phyloP scores from a whole-genome alignment of 2,888 invertebrate species.

The Axea sp. region DNA sequence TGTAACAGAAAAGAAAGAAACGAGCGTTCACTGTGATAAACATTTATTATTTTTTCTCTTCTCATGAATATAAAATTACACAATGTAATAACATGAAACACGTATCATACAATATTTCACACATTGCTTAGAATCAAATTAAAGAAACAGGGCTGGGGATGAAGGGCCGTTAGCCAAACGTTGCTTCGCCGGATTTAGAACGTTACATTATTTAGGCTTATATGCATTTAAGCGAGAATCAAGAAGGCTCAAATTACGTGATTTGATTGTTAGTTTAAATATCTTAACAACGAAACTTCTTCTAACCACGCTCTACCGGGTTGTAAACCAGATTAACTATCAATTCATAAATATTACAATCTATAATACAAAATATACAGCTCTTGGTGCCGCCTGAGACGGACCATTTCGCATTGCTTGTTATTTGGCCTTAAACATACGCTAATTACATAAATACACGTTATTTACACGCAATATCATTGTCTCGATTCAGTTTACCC shows the following conservation, averaged over 20 bases:
- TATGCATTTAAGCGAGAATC: constrained; percentile 3
- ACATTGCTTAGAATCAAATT: constrained; percentile 59
- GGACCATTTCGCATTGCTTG: constrained; percentile 12
- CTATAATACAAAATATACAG: constrained; percentile 78
- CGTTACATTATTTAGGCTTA: constrained; percentile 12
- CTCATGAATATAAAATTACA: constrained; percentile 77
- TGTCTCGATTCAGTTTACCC: background rate
- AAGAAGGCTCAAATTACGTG: no score
- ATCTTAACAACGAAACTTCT: constrained; percentile 41
- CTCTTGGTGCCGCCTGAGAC: no score
- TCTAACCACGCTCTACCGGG: constrained; percentile 16
- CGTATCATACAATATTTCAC: constrained; percentile 78
- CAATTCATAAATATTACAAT: constrained; percentile 74
- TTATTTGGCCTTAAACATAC: constrained; percentile 63
- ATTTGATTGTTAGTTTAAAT: constrained; percentile 39
- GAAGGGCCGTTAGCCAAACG: constrained; percentile 16
- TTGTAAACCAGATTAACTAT: constrained; percentile 36
- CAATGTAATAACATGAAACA: constrained; percentile 73
- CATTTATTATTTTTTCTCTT: constrained; percentile 73
- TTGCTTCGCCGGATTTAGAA: constrained; percentile 10
- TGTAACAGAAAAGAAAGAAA: constrained; percentile 2
- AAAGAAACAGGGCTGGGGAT: constrained; percentile 1
- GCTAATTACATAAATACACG: constrained; percentile 78
- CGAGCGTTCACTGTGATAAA: constrained; percentile 64
- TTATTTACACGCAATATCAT: constrained; percentile 73